Base-by-base conservation (phyloP, 2,797 vertebrate genomes). In the Parauchenoglanis punctatus region DNA sequence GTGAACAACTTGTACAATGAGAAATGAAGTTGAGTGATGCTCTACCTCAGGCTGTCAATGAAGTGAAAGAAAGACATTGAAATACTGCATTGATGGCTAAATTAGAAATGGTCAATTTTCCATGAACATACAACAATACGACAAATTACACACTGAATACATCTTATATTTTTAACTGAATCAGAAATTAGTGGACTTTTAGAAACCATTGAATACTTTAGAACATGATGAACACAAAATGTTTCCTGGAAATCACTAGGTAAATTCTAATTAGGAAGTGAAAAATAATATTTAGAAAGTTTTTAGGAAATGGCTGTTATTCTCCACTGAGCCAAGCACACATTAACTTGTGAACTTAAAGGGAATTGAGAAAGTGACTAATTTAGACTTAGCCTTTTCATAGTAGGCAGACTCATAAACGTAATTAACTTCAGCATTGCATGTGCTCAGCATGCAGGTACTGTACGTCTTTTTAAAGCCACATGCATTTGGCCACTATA, bases 301-400 rank as follows among this genome's bases (percentile, higher is more conserved):
- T 65, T 81, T 67, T 83, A 81, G 81, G 81, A 83, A 52, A 44
- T 28, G 61, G 61, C n/a, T 20, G 61, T 25, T 81, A 81, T 6
- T 23, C 81, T 83, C 20, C 82, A 77, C 61, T 40, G 77, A 86
- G 81, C 81, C 52, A 44, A 75, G 84, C 72, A 85, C 20, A 12
- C 54, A 80, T 23, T 20, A 31, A 58, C 18, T 56, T 59, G 77
- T 80, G 18, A 81, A 44, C 84, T 63, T 86, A 87, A 83, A 67
- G n/a, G 20, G 49, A 87, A 87, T 72, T 76, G 76, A 88, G 83
- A 23, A 40, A 63, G 84, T 88, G 82, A 88, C 87, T 73, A 83
- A 87, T 54, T n/a, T 56, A 84, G 59, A 15, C 70, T 23, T 68
- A 13, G 28, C 67, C 59, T 88, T 90, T 88, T 84, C 86, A 87